Evolutionary conservation across 2,113 vertebrate species (phyloP).

Genomic region (Rafetus swinhoei): DNA sequence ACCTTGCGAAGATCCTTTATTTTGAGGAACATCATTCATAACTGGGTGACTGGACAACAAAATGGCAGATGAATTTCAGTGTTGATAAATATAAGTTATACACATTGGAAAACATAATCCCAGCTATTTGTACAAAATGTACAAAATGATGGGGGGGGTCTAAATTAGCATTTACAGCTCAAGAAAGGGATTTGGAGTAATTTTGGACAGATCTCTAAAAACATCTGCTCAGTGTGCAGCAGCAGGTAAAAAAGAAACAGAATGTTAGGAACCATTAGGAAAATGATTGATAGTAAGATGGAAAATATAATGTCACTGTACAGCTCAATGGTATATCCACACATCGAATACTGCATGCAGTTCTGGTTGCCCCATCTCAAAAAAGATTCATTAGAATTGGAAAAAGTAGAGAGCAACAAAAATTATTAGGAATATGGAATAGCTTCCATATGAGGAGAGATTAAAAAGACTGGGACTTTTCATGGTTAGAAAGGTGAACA

Average conservation of each 20-base stretch:
- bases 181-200: neutral
- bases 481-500: too few species aligned
- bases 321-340: neutral
- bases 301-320: neutral
- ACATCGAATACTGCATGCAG: neutral
- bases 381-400: neutral
- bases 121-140: neutral
- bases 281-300: neutral
- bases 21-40: neutral
- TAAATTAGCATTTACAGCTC: neutral
- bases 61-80: neutral
- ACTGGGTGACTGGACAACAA: neutral
- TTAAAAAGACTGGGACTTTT: too few species aligned
- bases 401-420: neutral
- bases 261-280: neutral
- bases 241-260: neutral
- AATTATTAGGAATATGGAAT: neutral
- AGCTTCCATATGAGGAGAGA: too few species aligned
- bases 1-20: neutral
- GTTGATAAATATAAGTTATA: neutral
- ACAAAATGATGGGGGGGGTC: neutral
- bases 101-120: neutral
- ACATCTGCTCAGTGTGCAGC: neutral
- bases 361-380: neutral
- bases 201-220: neutral